Base-by-base conservation (phyloP, 2,888 invertebrate genomes). In the Leptinotarsa haldemani region DNA sequence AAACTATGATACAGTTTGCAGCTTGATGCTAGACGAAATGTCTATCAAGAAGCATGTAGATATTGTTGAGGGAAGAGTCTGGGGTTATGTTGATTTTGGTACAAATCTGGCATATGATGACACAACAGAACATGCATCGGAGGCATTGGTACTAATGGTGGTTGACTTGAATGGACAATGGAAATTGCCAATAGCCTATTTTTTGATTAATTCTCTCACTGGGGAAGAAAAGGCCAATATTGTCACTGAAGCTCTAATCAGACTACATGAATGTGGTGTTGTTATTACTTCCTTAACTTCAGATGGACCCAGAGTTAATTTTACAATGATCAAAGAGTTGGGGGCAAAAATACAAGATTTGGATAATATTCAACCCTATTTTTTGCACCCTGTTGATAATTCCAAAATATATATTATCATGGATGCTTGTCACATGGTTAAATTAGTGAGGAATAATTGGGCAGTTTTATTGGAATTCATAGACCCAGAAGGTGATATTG, bases 291-390 rank as follows among this genome's bases (percentile, higher is more conserved):
- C 69, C 4, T 53, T 46, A 46, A 69, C 58, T 15, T 69, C 56
- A 58, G 69, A 61, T 69, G 69, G 69, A 18, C 69, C 69, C 22
- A 53, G 58, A 13, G 69, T 69, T 9, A 30, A 40, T 69, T 69
- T 58, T 58, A 15, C 30, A 16, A 69, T 69, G 58, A 69, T 69
- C 56, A 69, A n/a, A 40, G 69, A 69, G 16, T 22, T 69, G n/a
- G 69, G 69, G 15, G 53, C 56, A 40, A 40, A 69, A 30, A 47
- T 69, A n/a, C 30, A 20, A 56, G 58, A 69, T 69, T 47, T 48
- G 48, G 48, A 48, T 48, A 48, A 48, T 48, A 48, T 48, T 48
- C 48, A 48, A 48, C 48, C 48, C 53, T 68, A 69, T 69, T 69
- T 69, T 58, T 20, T 40, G 20, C 56, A 69, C 40, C 58, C 69